A percentile compares a stretch with the other conserved stretches of the same genome.
These are phyloP conservation scores for Metopia argyrocephala DNA, from an alignment of 2,888 invertebrate species.

Conservation along the genomic window DNA sequence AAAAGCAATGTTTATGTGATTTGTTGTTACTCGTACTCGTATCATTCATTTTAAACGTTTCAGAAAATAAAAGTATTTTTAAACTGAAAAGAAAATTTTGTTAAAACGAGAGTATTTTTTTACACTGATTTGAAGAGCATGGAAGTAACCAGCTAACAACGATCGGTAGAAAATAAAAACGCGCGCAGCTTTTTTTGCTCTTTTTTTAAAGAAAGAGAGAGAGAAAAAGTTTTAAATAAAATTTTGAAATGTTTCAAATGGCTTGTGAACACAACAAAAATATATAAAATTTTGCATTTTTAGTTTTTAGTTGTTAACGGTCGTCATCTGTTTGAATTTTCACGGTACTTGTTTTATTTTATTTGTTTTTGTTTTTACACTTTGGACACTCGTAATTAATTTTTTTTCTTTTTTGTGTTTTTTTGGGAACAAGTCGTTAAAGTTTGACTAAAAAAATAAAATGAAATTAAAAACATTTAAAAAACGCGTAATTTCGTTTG, in stretches of 20 bases:
- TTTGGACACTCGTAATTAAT: not conserved
- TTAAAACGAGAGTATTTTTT: conserved; percentile 29
- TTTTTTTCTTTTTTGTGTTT: not conserved
- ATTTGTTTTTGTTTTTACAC: too few relatives aligned
- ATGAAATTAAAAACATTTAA: not conserved
- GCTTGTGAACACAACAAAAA: conserved; percentile 45
- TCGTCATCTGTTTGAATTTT: conserved; percentile 75
- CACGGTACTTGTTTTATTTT: conserved; percentile 70
- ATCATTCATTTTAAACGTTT: not conserved
- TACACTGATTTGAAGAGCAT: not conserved
- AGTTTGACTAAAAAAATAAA: conserved; percentile 26
- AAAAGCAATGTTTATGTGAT: conserved; percentile 38
- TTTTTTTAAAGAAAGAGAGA: too few relatives aligned
- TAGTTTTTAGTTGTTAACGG: conserved; percentile 75
- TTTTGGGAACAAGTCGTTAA: not conserved
- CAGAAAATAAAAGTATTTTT: not conserved
- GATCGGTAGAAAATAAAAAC: conserved; percentile 17
- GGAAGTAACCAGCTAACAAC: too few relatives aligned
- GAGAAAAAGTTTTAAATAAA: too few relatives aligned
- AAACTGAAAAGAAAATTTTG: conserved; percentile 24
- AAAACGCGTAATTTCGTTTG: too few relatives aligned
- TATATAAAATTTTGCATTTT: conserved; percentile 71
- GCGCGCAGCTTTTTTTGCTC: conserved; percentile 58
- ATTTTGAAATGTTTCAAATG: too few relatives aligned
- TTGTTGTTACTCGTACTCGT: not conserved